Evolutionary conservation across 2,797 vertebrate species (phyloP).

Genomic region (Tapirus indicus): DNA sequence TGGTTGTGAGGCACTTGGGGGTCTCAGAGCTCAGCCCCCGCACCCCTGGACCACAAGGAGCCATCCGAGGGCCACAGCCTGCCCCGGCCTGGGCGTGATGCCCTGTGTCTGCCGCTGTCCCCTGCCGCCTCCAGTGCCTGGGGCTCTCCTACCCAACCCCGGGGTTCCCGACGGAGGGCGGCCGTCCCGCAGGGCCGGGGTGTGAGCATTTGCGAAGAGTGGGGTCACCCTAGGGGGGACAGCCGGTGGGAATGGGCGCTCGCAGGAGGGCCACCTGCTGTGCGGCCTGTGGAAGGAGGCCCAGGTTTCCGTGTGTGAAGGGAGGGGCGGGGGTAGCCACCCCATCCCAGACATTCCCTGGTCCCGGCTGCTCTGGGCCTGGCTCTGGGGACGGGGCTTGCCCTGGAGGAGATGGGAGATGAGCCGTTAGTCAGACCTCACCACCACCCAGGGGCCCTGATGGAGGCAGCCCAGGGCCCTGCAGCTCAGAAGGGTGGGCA

Average conservation of each 20-base stretch:
- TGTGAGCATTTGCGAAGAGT: background rate
- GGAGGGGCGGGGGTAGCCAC: too few relatives aligned
- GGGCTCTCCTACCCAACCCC: background rate
- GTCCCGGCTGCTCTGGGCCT: background rate
- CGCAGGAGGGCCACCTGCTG: background rate
- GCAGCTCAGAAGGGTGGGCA: background rate
- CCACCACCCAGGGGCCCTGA: fast-evolving
- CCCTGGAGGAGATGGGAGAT: background rate
- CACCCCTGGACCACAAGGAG: background rate
- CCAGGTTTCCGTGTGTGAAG: background rate
- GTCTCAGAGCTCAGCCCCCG: background rate
- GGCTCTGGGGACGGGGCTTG: background rate
- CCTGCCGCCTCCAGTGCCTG: background rate
- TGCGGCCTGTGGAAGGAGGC: background rate
- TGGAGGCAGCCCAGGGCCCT: background rate
- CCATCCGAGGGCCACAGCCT: background rate
- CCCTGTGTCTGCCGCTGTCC: background rate
- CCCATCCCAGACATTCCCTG: too few relatives aligned
- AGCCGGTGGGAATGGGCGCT: background rate
- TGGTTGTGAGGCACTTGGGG: background rate
- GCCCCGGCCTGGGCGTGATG: background rate
- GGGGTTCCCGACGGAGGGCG: background rate
- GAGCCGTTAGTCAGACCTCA: background rate
- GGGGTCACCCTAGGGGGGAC: too few relatives aligned
- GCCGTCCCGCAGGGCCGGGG: background rate